Base-by-base conservation (phyloP, 2,888 invertebrate genomes). In the Palloptera scutellata region DNA sequence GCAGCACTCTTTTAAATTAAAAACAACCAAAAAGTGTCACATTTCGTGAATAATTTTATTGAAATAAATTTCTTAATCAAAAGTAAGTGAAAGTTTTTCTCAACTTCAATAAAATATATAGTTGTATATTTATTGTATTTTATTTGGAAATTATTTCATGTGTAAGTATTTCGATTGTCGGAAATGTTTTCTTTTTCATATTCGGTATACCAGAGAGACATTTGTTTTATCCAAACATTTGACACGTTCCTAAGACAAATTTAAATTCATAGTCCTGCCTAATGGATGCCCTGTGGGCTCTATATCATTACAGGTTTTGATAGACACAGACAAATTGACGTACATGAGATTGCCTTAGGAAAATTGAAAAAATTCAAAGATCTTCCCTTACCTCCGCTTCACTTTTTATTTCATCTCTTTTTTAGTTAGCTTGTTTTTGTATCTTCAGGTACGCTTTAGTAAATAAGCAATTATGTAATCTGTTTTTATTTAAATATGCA, bases 401-500 rank as follows among this genome's bases (percentile, higher is more conserved):
- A 30, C 30, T 30, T 30, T 30, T n/a, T n/a, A n/a, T n/a, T 30
- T 30, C 30, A 30, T 30, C 6, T 30, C 6, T 30, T 30, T 30
- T 30, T 30, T 30, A 30, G 30, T 30, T 30, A 6, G 30, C 3
- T 6, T 30, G 6, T 30, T 30, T 30, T 11, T 45, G 45, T 30
- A 30, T 30, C 30, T 30, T 45, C 12, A 45, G 45, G 10, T 12
- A 45, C 61, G 67, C 65, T 43, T 45, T 17, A 17, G 17, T 15
- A 61, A n/a, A 12, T 41, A 15, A 64, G 17, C 57, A 54, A 55
- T 43, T 55, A 17, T 40, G 6, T 40, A 63, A 54, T 55, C 43
- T 15, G 13, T 40, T 30, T 30, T 30, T 30, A 30, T 30, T 30
- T 30, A 30, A 4, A 4, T 30, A 30, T 30, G 30, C 30, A 30